Base-by-base conservation (phyloP, 1,140 invertebrate genomes). In the Hestina assimilis region DNA sequence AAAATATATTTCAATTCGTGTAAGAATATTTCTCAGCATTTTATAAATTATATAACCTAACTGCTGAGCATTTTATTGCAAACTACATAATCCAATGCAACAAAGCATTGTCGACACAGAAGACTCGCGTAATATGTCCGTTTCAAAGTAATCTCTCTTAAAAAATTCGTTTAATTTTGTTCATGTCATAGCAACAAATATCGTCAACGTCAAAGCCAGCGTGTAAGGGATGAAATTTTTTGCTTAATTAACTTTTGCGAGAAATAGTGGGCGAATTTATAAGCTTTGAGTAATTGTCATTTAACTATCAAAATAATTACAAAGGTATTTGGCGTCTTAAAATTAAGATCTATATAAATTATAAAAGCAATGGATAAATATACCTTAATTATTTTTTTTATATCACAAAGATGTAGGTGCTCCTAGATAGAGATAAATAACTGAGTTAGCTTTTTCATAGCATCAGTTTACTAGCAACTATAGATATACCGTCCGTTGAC, bases 111-210 rank as follows among this genome's bases (percentile, higher is more conserved):
- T 33, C 38, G 47, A 51, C 47, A 40, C 35, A 51, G 47, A 23
- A 23, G 33, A 40, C 15, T 24, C 21, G 23, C 38, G 47, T 51
- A 31, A 24, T 51, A 51, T 38, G 38, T 51, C 33, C 15, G 31
- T 40, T 23, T 12, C 12, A 19, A 38, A 38, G 33, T 17, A 38
- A 38, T 38, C 12, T 40, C 31, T 20, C 46, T 51, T 26, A 35
- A 51, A 43, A 38, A 51, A 17, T 51, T 26, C 35, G 38, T 51
- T 51, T 51, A 40, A 51, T 51, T 51, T 51, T 33, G 14, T 40
- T 23, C 47, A 40, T 40, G 47, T 51, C 47, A 23, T 51, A 35
- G 33, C 47, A 51, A 35, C 47, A 40, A 51, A 51, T 40, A 26
- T 8, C 8, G 47, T 17, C 33, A 40, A 51, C 47, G 47, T 51